Conservation (phyloP, 2,888 invertebrate genomes). For the Adelognathus sp. region DNA sequence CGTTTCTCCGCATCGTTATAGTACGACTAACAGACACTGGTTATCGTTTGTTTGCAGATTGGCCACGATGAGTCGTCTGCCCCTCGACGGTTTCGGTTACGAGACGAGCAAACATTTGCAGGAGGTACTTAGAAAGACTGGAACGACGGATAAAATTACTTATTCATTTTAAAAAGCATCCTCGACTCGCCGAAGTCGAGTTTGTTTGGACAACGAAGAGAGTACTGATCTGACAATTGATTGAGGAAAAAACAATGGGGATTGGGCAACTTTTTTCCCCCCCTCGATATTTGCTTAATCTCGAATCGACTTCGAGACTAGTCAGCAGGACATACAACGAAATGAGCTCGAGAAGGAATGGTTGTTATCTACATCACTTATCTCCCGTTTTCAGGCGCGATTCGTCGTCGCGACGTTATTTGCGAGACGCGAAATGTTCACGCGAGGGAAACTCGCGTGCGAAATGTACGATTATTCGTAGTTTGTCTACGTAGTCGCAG, state of each 20-base stretch:
- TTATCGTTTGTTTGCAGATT: slow-evolving; percentile 80
- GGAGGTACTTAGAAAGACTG: slow-evolving; percentile 80
- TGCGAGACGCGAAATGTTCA: not conserved
- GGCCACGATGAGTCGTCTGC: slow-evolving; percentile 83
- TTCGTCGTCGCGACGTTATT: slow-evolving; percentile 22
- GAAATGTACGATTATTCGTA: not conserved
- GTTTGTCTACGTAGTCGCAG: not conserved
- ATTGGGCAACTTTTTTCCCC: slow-evolving; percentile 1
- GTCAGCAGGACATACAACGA: slow-evolving; percentile 51
- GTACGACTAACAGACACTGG: slow-evolving; percentile 3
- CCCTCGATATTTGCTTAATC: slow-evolving; percentile 25
- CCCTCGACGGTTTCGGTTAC: slow-evolving; percentile 85
- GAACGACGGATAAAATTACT: slow-evolving; percentile 76
- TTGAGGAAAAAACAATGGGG: not conserved
- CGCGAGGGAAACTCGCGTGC: not conserved
- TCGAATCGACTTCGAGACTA: slow-evolving; percentile 44
- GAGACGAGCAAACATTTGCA: slow-evolving; percentile 82
- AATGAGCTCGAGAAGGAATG: slow-evolving; percentile 3
- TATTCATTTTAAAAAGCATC: slow-evolving; percentile 73
- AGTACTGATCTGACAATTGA: not conserved
- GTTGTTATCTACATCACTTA: slow-evolving; percentile 9
- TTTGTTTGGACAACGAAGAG: not conserved
- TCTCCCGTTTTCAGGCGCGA: not conserved
- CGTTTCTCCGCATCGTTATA: no score
- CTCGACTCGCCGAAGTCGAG: not conserved